Evolutionary conservation across 2,113 vertebrate genomes (phyloP).

Genomic region (Scolopax mira): DNA sequence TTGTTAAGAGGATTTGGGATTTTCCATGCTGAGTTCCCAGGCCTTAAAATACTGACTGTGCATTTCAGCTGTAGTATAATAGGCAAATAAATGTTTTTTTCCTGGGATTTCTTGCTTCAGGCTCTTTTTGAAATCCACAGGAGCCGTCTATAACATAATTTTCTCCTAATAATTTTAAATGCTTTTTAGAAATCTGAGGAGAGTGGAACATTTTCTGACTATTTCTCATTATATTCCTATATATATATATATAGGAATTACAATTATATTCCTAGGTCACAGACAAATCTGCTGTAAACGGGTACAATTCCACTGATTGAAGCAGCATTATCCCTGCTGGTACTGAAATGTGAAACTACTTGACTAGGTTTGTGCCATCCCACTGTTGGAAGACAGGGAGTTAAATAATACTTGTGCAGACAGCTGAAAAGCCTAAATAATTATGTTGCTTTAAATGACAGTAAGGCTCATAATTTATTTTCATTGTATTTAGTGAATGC

Average conservation of each 20-base stretch:
- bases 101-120: not conserved
- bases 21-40: not conserved
- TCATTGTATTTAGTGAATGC: not conserved
- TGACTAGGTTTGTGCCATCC: not conserved
- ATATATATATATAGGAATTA: no score
- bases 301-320: not conserved
- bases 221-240: not conserved
- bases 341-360: not conserved
- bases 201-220: not conserved
- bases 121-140: not conserved
- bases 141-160: not conserved
- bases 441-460: not conserved
- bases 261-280: not conserved
- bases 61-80: not conserved
- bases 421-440: not conserved
- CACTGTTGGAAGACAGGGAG: not conserved
- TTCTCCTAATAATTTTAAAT: not conserved
- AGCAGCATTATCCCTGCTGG: not conserved
- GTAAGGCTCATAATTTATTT: not conserved
- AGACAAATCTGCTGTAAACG: not conserved
- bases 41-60: not conserved
- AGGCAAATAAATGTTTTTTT: not conserved
- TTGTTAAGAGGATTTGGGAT: not conserved
- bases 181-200: not conserved
- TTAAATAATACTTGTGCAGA: not conserved